These are phyloP conservation scores for Hipposideros armiger DNA, from an alignment of 2,113 vertebrate species.

Conservation along the genomic window DNA sequence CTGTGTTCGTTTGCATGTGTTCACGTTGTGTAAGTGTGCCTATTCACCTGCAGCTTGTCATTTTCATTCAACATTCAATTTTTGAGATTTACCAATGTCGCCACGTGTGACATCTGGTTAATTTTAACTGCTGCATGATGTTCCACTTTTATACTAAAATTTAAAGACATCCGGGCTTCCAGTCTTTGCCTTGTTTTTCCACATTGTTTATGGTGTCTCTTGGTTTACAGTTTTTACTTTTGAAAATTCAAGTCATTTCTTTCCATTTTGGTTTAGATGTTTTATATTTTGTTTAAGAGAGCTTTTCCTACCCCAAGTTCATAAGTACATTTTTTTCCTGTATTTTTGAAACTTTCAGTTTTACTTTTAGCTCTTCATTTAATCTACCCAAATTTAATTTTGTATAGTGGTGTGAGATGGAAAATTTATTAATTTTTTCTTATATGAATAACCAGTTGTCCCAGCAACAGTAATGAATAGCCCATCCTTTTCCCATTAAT, in stretches of 20 bases:
- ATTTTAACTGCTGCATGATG: not conserved
- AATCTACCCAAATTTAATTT: not conserved
- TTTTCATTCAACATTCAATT: not conserved
- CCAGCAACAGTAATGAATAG: not conserved
- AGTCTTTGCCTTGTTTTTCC: not conserved
- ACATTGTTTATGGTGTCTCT: not conserved
- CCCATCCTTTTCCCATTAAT: not conserved
- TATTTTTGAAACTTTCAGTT: not conserved
- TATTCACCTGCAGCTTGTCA: not conserved
- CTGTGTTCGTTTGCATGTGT: not conserved
- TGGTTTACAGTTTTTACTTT: not conserved
- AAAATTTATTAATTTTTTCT: not conserved
- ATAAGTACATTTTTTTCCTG: not conserved
- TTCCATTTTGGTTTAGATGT: not conserved
- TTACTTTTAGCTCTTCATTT: slow-evolving; percentile 3
- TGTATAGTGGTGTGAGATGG: not conserved
- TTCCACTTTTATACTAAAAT: slow-evolving; percentile 33
- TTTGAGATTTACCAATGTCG: not conserved
- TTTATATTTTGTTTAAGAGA: slow-evolving; percentile 6
- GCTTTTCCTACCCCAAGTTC: not conserved
- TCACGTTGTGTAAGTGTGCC: not conserved
- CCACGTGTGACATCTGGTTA: not conserved
- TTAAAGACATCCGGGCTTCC: not conserved
- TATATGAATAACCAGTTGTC: not conserved
- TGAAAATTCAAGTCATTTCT: not conserved